Evolutionary conservation across 2,113 vertebrate species (phyloP).

Genomic region (Mohoua ochrocephala): DNA sequence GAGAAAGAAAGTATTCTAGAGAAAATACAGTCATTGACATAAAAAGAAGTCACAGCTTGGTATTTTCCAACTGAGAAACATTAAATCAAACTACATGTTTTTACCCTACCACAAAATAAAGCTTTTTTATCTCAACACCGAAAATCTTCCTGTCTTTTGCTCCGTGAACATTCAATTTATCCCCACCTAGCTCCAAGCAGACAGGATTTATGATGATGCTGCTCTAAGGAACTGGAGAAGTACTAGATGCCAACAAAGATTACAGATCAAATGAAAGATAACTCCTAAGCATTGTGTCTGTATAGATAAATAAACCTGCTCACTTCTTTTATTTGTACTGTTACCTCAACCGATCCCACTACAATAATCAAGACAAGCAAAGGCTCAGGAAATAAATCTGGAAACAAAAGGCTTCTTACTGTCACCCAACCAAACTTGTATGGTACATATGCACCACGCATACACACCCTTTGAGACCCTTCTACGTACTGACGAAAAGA

Average conservation of each 20-base stretch:
- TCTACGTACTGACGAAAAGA: background rate
- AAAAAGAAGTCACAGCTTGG: background rate
- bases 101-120: background rate
- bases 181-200: background rate
- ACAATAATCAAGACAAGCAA: conserved; percentile 19
- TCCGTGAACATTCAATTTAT: background rate
- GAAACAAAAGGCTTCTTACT: conserved; percentile 1
- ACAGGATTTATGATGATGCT: conserved; percentile 50
- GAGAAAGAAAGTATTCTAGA: background rate
- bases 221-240: conserved; percentile 53
- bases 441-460: accelerated
- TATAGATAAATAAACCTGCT: conserved; percentile 62
- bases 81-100: background rate
- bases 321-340: conserved; percentile 54
- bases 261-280: conserved; percentile 59
- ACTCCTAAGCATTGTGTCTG: conserved; percentile 44
- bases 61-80: background rate
- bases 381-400: background rate
- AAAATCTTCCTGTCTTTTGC: background rate
- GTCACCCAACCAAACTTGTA: background rate
- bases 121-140: background rate
- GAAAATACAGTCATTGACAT: background rate
- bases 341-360: conserved; percentile 53
- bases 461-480: background rate
- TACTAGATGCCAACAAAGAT: conserved; percentile 67